phyloP scores from a whole-genome alignment of 2,113 vertebrate genomes.

The Macquaria ambigua region DNA sequence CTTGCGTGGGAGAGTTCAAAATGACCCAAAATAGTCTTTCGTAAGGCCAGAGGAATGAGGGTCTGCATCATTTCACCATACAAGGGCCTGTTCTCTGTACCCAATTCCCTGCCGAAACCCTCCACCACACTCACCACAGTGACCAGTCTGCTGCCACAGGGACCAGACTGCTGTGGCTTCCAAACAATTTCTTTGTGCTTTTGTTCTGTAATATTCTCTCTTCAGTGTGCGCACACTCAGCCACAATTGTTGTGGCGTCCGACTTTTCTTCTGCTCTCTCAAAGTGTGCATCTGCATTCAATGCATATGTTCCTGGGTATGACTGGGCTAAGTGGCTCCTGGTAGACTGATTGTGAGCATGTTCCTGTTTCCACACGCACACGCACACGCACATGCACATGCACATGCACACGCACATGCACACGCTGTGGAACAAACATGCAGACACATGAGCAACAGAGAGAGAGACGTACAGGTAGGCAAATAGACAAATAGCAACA shows the following conservation, averaged over 20 bases:
- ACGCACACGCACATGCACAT: too few relatives aligned
- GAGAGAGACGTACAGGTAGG: neutral
- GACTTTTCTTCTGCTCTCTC: constrained; percentile 8
- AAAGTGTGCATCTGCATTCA: neutral
- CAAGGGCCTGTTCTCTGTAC: constrained; percentile 75
- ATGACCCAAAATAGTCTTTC: constrained; percentile 82
- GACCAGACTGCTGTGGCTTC: constrained; percentile 23
- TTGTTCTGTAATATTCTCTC: constrained; percentile 37
- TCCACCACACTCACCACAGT: constrained; percentile 48
- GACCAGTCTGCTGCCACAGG: constrained; percentile 41
- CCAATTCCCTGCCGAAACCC: constrained; percentile 35
- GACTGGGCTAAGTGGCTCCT: constrained; percentile 32
- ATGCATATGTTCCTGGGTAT: constrained; percentile 9
- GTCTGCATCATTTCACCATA: constrained; percentile 84
- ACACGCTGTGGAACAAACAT: constrained; percentile 12
- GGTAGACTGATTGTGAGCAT: constrained; percentile 28
- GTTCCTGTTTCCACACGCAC: constrained; percentile 37
- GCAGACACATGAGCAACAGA: neutral
- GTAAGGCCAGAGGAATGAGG: constrained; percentile 81
- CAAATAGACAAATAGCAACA: constrained; percentile 19
- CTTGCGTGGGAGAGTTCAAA: constrained; percentile 86
- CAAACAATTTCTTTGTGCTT: constrained; percentile 15
- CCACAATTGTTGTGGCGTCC: neutral
- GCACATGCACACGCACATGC: neutral
- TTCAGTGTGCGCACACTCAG: constrained; percentile 24